These are phyloP conservation scores for Odontamblyopus rebecca DNA, from an alignment of 2,797 vertebrate genomes.

Conservation along the genomic window DNA sequence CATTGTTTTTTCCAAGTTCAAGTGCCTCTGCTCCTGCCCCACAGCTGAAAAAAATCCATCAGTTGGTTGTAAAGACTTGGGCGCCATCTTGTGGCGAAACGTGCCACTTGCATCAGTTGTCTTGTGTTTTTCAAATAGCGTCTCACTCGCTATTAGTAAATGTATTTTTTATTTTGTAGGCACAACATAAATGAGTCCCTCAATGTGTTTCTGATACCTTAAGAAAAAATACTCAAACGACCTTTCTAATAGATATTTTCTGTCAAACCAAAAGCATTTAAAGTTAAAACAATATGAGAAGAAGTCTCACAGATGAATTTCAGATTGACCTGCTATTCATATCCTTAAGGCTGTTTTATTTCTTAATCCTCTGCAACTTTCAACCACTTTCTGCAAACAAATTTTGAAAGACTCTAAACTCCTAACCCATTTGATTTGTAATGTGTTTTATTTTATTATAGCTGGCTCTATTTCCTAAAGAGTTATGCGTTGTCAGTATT, in stretches of 20 bases:
- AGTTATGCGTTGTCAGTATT: slow-evolving; percentile 75
- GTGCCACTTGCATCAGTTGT: neutral
- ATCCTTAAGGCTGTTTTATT: slow-evolving; percentile 40
- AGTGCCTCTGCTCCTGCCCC: slow-evolving; percentile 61
- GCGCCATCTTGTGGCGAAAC: slow-evolving; percentile 43
- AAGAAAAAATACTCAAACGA: neutral
- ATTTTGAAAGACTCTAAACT: slow-evolving; percentile 44
- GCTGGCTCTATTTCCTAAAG: slow-evolving; percentile 59
- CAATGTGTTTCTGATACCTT: neutral
- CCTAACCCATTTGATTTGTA: slow-evolving; percentile 56
- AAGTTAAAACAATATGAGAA: neutral
- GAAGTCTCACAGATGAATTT: neutral
- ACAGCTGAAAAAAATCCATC: slow-evolving; percentile 22
- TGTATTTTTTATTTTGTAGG: neutral
- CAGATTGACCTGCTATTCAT: slow-evolving; percentile 39
- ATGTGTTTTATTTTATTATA: slow-evolving; percentile 33
- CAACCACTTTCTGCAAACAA: slow-evolving; percentile 42
- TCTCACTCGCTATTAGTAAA: neutral
- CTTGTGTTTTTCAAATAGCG: neutral
- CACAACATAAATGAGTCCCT: neutral
- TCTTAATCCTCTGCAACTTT: slow-evolving; percentile 44
- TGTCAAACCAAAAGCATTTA: slow-evolving; percentile 34
- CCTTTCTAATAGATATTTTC: slow-evolving; percentile 13
- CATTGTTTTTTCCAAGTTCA: slow-evolving; percentile 39
- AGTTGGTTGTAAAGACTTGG: slow-evolving; percentile 6